phyloP scores from a whole-genome alignment of 2,888 invertebrate species.

The Pyrgus malvae region DNA sequence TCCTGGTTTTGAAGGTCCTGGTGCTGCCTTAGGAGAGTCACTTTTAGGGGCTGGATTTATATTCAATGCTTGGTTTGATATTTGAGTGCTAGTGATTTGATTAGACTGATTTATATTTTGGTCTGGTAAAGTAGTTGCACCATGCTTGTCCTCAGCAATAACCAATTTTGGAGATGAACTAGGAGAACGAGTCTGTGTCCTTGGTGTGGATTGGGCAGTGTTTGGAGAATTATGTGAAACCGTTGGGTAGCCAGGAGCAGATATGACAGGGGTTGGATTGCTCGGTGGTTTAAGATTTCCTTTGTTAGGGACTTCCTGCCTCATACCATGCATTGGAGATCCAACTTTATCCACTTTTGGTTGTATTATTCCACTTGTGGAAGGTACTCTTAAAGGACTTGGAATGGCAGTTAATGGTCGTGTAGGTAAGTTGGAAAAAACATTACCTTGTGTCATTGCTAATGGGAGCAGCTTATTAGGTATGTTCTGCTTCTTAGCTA shows the following conservation, averaged over 20 bases:
- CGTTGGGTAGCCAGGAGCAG: constrained; percentile 56
- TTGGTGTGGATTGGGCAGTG: constrained; percentile 63
- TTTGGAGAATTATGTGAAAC: constrained; percentile 51
- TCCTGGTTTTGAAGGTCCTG: constrained; percentile 61
- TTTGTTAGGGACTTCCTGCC: constrained; percentile 56
- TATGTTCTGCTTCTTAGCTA: constrained; percentile 73
- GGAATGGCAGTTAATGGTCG: constrained; percentile 51
- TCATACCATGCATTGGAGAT: constrained; percentile 44
- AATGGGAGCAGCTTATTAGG: constrained; percentile 56
- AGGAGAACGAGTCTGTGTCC: constrained; percentile 74
- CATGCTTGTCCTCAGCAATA: constrained; percentile 76
- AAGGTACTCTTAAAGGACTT: constrained; percentile 61
- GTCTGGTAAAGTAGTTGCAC: constrained; percentile 49
- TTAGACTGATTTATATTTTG: constrained; percentile 64
- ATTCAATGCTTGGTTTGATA: constrained; percentile 59
- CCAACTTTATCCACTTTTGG: constrained; percentile 59
- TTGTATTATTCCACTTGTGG: constrained; percentile 55
- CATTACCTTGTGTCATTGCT: constrained; percentile 53
- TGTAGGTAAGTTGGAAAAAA: constrained; percentile 55
- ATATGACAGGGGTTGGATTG: constrained; percentile 46
- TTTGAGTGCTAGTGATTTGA: constrained; percentile 68
- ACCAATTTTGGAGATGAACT: constrained; percentile 78
- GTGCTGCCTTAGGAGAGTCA: constrained; percentile 55
- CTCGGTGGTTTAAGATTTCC: constrained; percentile 49
- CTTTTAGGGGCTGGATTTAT: constrained; percentile 52